A percentile compares a stretch with the other conserved stretches of the same genome.
phyloP scores from a whole-genome alignment of 2,888 invertebrate species.

The Apotomis betuletana region DNA sequence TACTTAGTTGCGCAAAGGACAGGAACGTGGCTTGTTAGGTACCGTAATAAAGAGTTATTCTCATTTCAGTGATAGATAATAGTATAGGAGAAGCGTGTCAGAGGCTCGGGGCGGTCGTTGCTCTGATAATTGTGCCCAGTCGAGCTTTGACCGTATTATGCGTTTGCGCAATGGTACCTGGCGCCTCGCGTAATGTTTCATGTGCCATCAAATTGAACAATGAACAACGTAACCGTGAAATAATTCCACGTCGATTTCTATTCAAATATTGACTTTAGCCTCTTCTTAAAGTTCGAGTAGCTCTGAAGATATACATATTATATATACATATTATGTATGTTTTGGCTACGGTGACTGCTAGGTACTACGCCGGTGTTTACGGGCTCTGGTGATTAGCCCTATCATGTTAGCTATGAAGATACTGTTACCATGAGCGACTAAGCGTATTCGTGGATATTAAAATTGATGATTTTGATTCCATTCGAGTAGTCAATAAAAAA shows the following conservation, averaged over 20 bases:
- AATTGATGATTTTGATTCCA: too few species aligned
- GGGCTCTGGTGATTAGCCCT: too few species aligned
- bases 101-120: constrained; percentile 65
- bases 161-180: constrained; percentile 62
- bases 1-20: constrained; percentile 48
- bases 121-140: constrained; percentile 58
- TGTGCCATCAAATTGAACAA: constrained; percentile 18
- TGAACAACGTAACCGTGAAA: constrained; percentile 12
- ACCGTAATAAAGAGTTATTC: constrained; percentile 59
- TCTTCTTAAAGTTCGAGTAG: too few species aligned
- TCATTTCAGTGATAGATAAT: constrained; percentile 59
- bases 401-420: too few species aligned
- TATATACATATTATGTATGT: too few species aligned
- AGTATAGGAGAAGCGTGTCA: constrained; percentile 55
- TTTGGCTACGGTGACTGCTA: too few species aligned
- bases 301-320: too few species aligned
- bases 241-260: background rate
- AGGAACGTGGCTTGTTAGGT: constrained; percentile 53
- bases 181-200: constrained; percentile 29
- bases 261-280: too few species aligned
- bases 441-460: too few species aligned
- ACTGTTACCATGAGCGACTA: too few species aligned
- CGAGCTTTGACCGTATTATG: constrained; percentile 59
- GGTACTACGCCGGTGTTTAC: too few species aligned
- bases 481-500: too few species aligned